Evolutionary conservation across 2,113 vertebrate species (phyloP).

Genomic region (Phaethornis superciliosus): DNA sequence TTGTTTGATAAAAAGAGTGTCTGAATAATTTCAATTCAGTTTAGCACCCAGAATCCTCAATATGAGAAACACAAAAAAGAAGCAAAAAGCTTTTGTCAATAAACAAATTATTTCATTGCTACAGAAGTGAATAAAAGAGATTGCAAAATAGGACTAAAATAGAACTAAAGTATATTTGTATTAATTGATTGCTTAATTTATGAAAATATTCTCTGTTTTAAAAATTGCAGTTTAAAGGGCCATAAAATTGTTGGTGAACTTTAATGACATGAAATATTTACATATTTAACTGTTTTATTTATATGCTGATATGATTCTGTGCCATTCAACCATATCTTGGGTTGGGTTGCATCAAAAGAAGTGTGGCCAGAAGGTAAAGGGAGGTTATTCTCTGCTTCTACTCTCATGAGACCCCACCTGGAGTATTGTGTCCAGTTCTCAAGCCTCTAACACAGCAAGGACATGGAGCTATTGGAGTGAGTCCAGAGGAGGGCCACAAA

Average conservation of each 20-base stretch:
- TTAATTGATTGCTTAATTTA: not conserved
- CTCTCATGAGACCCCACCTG: too few species aligned
- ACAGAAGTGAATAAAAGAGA: not conserved
- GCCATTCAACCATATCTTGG: too few species aligned
- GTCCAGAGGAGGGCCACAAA: too few species aligned
- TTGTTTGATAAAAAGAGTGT: not conserved
- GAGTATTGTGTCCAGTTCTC: too few species aligned
- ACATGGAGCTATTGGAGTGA: too few species aligned
- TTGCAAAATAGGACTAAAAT: not conserved
- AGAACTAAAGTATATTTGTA: not conserved
- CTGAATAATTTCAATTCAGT: not conserved
- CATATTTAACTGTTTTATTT: not conserved
- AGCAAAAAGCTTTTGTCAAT: not conserved
- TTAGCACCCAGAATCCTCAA: not conserved
- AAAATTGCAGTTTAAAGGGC: not conserved
- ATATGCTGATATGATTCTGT: not conserved
- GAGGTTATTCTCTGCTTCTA: too few species aligned
- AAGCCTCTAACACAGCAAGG: too few species aligned
- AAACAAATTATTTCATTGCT: not conserved
- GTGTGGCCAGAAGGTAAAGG: too few species aligned
- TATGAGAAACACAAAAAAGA: not conserved
- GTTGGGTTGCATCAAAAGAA: too few species aligned
- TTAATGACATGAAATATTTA: not conserved
- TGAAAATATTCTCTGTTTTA: not conserved
- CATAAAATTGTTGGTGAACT: not conserved